These are phyloP conservation scores for Echinometra lucunter DNA, from an alignment of 53 echinoderm and acorn worm genomes.

Conservation along the genomic window DNA sequence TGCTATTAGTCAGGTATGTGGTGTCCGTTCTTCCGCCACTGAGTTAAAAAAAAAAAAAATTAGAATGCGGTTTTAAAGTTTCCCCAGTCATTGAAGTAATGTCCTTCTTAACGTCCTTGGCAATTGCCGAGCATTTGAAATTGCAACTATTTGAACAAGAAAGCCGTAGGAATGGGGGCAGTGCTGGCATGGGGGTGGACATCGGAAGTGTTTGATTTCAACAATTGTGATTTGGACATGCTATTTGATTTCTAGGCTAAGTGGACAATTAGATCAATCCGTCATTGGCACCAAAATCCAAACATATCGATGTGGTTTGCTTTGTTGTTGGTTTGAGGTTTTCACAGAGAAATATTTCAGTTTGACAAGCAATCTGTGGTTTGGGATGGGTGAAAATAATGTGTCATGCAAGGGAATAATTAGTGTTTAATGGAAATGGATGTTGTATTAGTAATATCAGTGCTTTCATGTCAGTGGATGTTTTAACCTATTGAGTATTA, in stretches of 20 bases:
- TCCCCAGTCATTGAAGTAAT: background rate
- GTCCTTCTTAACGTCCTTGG: constrained; percentile 19
- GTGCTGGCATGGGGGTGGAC: background rate
- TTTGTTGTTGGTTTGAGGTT: constrained; percentile 38
- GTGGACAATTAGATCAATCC: constrained; percentile 43
- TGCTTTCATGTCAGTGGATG: background rate
- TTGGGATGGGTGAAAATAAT: too few relatives aligned
- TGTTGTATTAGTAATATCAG: background rate
- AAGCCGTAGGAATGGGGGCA: background rate
- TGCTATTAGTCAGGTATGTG: background rate
- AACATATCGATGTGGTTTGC: constrained; percentile 41
- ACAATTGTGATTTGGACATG: constrained; percentile 24
- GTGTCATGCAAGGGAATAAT: background rate
- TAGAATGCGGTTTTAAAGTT: background rate
- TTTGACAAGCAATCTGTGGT: background rate
- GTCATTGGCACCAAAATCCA: background rate
- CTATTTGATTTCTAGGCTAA: constrained; percentile 49
- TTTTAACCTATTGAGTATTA: too few relatives aligned
- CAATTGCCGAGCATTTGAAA: background rate
- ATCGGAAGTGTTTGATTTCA: constrained; percentile 49
- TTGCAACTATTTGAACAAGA: constrained; percentile 31
- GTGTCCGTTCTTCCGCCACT: background rate
- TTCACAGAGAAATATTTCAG: background rate
- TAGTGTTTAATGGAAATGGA: background rate
- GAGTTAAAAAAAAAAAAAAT: background rate